A percentile compares a stretch with the other conserved stretches of the same genome.
phyloP scores from a whole-genome alignment of 2,797 vertebrate genomes.

The Peromyscus aztecus region DNA sequence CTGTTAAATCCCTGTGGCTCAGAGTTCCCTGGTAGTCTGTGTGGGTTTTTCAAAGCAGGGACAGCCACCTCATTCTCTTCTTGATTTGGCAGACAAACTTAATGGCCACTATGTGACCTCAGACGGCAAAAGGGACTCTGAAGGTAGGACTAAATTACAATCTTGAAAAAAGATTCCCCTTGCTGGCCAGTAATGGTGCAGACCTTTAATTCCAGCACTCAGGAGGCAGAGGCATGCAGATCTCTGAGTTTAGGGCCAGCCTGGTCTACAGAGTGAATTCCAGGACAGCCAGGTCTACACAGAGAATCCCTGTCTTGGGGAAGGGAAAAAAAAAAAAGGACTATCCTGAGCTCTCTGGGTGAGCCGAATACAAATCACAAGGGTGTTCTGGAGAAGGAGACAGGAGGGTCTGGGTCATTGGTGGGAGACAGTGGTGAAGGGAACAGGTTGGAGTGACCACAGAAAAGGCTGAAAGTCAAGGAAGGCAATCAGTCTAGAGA shows the following conservation, averaged over 20 bases:
- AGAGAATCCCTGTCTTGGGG: not conserved
- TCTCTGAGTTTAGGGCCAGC: not conserved
- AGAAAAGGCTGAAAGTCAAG: not conserved
- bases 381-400: not conserved
- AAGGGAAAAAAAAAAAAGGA: too few relatives aligned
- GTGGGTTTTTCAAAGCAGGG: not conserved
- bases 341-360: not conserved
- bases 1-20: not conserved
- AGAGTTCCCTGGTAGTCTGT: not conserved
- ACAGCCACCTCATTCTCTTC: not conserved
- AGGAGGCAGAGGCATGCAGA: not conserved
- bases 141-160: not conserved
- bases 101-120: not conserved
- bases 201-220: not conserved
- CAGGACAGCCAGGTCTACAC: not conserved
- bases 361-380: not conserved
- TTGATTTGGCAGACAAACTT: not conserved
- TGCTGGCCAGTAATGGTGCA: fast-evolving
- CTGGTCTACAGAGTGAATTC: not conserved
- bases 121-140: not conserved
- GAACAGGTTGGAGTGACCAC: not conserved
- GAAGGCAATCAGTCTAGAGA: not conserved
- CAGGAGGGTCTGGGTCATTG: not conserved
- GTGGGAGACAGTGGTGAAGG: not conserved
- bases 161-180: not conserved